Base-by-base conservation (phyloP, 2,797 vertebrate species). In the Lycodopsis pacificus region DNA sequence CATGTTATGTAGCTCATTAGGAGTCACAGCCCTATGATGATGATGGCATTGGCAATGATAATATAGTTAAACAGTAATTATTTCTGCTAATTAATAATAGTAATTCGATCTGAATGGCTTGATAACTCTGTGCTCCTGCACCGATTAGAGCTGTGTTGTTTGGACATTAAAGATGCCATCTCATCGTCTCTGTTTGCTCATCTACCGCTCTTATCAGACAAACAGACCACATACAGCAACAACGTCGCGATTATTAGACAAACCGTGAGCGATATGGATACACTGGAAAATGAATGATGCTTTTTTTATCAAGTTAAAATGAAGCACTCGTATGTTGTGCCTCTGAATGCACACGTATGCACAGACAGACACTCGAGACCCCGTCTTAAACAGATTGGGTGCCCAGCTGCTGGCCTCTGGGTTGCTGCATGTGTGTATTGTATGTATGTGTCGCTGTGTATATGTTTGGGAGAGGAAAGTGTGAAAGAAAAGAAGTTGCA, bases 31-130 rank as follows among this genome's bases (percentile, higher is more conserved):
- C 7, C 19, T 46, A 19, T 59, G 51, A 27, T 61, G 20, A 48
- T 78, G 57, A 72, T 69, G 61, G 10, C 51, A 10, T 53, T 62
- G 53, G 34, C 71, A 58, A 6, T 58, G 34, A 61, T 68, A 57
- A 71, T 57, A 56, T 15, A 58, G 51, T 72, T 54, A 30, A 61
- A 14, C 38, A 76, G 14, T 44, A 51, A 69, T 72, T 68, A 74
- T 77, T 69, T 59, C 40, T 59, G 25, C 53, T 58, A 79, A 76
- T 83, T 73, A 77, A 78, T 80, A 62, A 58, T 13, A 81, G 71
- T 71, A 82, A 86, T 86, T 82, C 38, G 25, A 36, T 65, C 71
- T 53, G 49, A 53, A 65, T 81, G n/a, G 7, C 56, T 79, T 79
- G 46, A 57, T 74, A 66, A 74, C 38, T 44, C 42, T 15, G 14